A percentile compares a stretch with the other conserved stretches of the same genome.
These are phyloP conservation scores for Choloepus didactylus DNA, from an alignment of 2,797 vertebrate genomes.

Conservation along the genomic window DNA sequence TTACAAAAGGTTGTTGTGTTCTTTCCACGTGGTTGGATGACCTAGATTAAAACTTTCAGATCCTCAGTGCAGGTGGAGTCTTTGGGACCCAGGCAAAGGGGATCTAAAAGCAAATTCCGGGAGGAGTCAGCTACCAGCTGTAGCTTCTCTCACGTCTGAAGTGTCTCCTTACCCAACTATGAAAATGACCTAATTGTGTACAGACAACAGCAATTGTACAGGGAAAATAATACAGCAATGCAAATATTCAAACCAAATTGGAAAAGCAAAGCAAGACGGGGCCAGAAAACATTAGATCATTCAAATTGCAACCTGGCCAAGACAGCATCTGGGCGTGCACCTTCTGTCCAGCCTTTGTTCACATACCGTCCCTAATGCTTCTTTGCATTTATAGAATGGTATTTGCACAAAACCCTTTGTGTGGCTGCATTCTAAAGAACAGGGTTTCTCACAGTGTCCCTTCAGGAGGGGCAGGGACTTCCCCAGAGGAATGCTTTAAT, in stretches of 20 bases:
- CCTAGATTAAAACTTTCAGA: constrained; percentile 23
- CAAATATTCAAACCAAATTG: constrained; percentile 80
- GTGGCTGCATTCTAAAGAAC: constrained; percentile 55
- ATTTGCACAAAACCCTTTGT: constrained; percentile 75
- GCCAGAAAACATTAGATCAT: constrained; percentile 84
- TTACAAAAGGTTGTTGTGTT: background rate
- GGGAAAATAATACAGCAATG: constrained; percentile 80
- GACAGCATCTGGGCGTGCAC: constrained; percentile 77
- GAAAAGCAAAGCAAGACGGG: constrained; percentile 77
- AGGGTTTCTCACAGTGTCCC: constrained; percentile 67
- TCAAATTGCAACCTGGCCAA: constrained; percentile 80
- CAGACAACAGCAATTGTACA: constrained; percentile 68
- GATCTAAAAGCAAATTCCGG: background rate
- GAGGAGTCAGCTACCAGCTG: constrained; percentile 26
- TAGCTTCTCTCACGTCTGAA: constrained; percentile 66
- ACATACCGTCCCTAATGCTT: constrained; percentile 54
- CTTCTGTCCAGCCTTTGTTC: constrained; percentile 74
- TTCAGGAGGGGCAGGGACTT: constrained; percentile 58
- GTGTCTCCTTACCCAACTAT: constrained; percentile 59
- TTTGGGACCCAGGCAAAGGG: background rate
- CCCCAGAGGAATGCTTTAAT: constrained; percentile 62
- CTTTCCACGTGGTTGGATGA: background rate
- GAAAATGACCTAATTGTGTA: constrained; percentile 77
- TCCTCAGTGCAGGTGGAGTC: background rate
- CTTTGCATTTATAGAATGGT: constrained; percentile 65